These are phyloP conservation scores for Aplodontia rufa DNA, from an alignment of 2,113 vertebrate genomes.

Conservation along the genomic window DNA sequence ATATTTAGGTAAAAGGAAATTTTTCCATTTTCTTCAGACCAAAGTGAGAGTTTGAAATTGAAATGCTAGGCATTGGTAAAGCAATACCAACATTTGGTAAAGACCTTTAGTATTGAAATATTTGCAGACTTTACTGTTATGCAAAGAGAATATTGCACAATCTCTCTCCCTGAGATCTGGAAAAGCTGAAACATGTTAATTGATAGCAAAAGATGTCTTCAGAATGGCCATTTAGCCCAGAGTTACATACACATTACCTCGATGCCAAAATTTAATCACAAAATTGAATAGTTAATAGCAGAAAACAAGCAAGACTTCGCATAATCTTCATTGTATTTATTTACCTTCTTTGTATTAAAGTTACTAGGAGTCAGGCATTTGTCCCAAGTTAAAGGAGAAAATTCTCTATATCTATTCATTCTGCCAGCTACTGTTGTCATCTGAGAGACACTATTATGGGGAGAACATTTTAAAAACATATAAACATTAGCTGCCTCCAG, in stretches of 20 bases:
- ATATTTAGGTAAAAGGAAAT: background rate
- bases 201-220: background rate
- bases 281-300: conserved; percentile 49
- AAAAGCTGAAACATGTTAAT: background rate
- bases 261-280: conserved; percentile 22
- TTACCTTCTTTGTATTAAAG: background rate
- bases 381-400: background rate
- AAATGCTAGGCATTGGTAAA: background rate
- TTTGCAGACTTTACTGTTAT: background rate
- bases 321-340: background rate
- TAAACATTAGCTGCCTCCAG: background rate
- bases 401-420: background rate
- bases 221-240: background rate
- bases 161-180: background rate
- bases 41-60: conserved; percentile 5
- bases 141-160: background rate
- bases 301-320: background rate
- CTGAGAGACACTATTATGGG: background rate
- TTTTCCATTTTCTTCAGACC: background rate
- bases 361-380: conserved; percentile 11
- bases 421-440: background rate
- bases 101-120: conserved; percentile 19
- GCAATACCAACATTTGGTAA: background rate
- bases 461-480: background rate
- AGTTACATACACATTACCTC: background rate